phyloP scores from a whole-genome alignment of 2,113 vertebrate species.

The Anolis carolinensis region DNA sequence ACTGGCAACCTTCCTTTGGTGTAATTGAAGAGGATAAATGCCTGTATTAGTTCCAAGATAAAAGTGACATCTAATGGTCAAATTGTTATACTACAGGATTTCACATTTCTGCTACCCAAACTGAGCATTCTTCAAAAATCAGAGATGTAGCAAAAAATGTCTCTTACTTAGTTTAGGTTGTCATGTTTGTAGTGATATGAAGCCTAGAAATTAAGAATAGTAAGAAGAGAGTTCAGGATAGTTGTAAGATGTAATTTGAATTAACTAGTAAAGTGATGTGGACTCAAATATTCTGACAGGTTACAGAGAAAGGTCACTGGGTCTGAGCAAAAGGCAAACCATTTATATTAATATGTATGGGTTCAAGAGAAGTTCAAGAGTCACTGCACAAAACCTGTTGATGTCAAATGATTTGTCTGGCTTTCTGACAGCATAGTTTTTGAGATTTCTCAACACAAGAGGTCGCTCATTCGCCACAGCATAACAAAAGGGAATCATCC shows the following conservation, averaged over 20 bases:
- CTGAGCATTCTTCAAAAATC: not conserved
- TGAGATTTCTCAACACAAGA: slow-evolving; percentile 57
- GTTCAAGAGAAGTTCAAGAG: not conserved
- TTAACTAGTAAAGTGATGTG: too few species aligned
- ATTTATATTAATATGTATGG: not conserved
- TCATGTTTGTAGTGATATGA: not conserved
- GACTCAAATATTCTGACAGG: not conserved
- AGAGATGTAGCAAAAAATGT: not conserved
- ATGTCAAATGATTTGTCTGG: not conserved
- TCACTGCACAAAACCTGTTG: not conserved
- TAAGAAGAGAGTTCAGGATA: not conserved
- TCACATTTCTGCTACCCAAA: not conserved
- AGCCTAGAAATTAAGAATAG: not conserved
- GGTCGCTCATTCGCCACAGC: slow-evolving; percentile 64
- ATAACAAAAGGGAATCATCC: not conserved
- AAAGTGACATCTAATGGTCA: slow-evolving; percentile 60
- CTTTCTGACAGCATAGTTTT: not conserved
- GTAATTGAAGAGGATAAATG: not conserved
- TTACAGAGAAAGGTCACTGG: not conserved
- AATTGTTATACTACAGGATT: not conserved
- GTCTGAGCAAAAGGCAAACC: not conserved
- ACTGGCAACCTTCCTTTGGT: not conserved
- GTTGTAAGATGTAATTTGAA: not conserved
- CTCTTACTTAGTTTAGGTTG: not conserved
- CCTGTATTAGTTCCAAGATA: not conserved